Evolutionary conservation across 2,888 invertebrate genomes (phyloP).

Genomic region (Halictus ligatus): DNA sequence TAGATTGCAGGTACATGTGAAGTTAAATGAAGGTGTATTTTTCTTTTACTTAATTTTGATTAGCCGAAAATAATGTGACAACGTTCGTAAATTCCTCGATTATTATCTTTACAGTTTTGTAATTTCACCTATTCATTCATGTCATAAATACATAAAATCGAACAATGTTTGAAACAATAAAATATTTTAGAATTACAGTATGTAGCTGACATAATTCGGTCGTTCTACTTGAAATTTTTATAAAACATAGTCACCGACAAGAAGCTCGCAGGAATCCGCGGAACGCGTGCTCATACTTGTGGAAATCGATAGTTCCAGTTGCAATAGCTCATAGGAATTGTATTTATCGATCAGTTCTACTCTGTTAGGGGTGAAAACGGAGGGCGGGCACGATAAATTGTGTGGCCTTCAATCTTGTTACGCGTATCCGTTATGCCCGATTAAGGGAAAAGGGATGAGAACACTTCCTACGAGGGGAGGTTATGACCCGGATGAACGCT

Average conservation of each 20-base stretch:
- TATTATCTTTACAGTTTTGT: background rate
- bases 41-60: no score
- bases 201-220: background rate
- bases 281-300: background rate
- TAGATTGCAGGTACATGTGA: no score
- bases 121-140: background rate
- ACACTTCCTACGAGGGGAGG: background rate
- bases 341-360: slow-evolving; percentile 24
- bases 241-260: background rate
- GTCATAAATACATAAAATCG: background rate
- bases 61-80: no score
- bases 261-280: background rate
- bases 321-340: slow-evolving; percentile 16
- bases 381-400: slow-evolving; percentile 17
- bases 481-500: background rate
- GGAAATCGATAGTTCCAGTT: background rate
- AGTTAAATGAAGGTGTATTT: no score
- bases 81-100: background rate
- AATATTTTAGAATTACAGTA: no score
- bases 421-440: slow-evolving; percentile 13
- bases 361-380: slow-evolving; percentile 15
- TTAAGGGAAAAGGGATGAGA: slow-evolving; percentile 15
- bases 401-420: slow-evolving; percentile 2
- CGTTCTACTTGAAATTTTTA: background rate
- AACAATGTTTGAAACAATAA: background rate